Conservation (phyloP, 1,140 invertebrate species). For the Phenacoccus solenopsis region DNA sequence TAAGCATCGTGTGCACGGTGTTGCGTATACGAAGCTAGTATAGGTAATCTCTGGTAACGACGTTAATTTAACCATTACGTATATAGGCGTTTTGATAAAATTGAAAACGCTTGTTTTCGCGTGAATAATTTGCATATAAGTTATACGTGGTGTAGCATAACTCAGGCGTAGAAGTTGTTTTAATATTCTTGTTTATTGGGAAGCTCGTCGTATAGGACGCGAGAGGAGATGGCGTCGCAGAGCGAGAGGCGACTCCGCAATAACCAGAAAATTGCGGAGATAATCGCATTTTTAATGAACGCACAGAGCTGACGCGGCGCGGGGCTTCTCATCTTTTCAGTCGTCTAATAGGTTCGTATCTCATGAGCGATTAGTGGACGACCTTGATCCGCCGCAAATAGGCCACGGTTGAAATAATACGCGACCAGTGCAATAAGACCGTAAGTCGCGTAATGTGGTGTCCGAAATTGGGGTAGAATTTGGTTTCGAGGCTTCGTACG, state of each 20-base stretch:
- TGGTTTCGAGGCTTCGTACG: too few relatives aligned
- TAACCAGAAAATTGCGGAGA: constrained; percentile 10
- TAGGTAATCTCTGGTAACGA: neutral
- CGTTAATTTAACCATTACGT: too few relatives aligned
- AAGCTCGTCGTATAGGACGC: neutral
- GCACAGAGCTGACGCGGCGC: neutral
- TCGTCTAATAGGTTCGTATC: neutral
- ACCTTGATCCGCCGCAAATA: constrained; percentile 13
- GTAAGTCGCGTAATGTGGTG: too few relatives aligned
- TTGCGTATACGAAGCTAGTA: neutral
- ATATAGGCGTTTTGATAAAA: neutral
- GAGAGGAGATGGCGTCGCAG: neutral
- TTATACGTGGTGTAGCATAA: neutral
- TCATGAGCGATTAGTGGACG: neutral
- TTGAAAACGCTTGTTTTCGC: constrained; percentile 15
- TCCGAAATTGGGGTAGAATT: too few relatives aligned
- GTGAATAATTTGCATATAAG: constrained; percentile 5
- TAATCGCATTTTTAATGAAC: constrained; percentile 8
- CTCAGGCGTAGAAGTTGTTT: neutral
- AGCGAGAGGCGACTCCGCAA: neutral
- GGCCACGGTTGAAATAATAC: constrained; percentile 5
- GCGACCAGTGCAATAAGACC: too few relatives aligned
- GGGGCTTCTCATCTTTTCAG: constrained; percentile 6
- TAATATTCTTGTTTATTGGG: constrained; percentile 16
- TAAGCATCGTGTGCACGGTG: too few relatives aligned